Percentiles rank a stretch among this genome's conserved stretches.
Evolutionary conservation across 2,888 invertebrate species (phyloP).

Genomic region (Dryobotodes eremita): DNA sequence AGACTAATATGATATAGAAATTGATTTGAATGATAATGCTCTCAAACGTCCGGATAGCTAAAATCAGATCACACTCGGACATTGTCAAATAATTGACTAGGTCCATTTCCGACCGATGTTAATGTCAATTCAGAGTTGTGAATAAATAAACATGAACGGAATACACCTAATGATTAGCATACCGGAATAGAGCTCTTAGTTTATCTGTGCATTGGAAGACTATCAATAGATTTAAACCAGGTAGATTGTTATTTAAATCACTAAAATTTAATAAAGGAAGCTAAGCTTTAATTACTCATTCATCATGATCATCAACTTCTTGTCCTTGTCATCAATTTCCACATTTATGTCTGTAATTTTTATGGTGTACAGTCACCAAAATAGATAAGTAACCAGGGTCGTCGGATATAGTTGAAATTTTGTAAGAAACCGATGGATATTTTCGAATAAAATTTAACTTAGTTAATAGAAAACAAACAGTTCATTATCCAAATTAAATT

Average conservation of each 20-base stretch:
- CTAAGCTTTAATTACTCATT: neutral
- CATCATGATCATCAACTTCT: too few species aligned
- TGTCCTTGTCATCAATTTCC: too few species aligned
- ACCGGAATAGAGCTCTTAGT: neutral
- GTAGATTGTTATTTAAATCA: neutral
- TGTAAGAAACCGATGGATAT: too few species aligned
- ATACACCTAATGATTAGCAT: slow-evolving; percentile 28
- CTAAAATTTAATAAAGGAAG: neutral
- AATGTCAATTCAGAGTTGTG: slow-evolving; percentile 42
- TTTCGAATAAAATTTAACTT: too few species aligned
- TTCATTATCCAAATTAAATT: too few species aligned
- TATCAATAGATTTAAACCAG: neutral
- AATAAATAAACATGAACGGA: slow-evolving; percentile 46
- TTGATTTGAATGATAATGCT: slow-evolving; percentile 42
- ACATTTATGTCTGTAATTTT: too few species aligned
- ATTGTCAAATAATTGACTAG: slow-evolving; percentile 50
- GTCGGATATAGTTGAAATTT: too few species aligned
- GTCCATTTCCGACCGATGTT: slow-evolving; percentile 40
- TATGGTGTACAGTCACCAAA: too few species aligned
- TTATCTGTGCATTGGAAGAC: neutral
- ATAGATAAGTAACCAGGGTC: too few species aligned
- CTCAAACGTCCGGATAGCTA: slow-evolving; percentile 13
- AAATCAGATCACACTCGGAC: slow-evolving; percentile 38
- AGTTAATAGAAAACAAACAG: too few species aligned
- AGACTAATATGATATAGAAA: slow-evolving; percentile 10